Evolutionary conservation across 2,888 invertebrate genomes (phyloP).

Genomic region (Brachypterus glaber): DNA sequence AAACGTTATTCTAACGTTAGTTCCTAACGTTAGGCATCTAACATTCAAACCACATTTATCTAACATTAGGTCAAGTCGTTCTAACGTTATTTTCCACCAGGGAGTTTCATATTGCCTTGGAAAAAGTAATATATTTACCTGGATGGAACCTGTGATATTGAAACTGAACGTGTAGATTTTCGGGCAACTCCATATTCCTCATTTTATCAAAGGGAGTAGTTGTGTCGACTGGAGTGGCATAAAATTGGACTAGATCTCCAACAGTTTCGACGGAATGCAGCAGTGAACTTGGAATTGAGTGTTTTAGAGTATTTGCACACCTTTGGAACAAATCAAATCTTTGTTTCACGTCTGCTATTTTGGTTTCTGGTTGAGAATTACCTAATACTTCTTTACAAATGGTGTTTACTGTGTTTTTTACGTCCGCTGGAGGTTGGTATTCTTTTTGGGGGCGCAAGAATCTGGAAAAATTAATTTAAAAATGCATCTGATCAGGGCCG

Average conservation of each 20-base stretch:
- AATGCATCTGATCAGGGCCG: too few species aligned
- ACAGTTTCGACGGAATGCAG: conserved; percentile 66
- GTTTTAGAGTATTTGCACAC: conserved; percentile 62
- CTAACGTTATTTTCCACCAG: too few species aligned
- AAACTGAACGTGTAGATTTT: conserved; percentile 75
- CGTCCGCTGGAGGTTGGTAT: conserved; percentile 64
- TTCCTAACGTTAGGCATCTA: too few species aligned
- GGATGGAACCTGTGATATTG: conserved; percentile 80
- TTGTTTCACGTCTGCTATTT: conserved; percentile 40
- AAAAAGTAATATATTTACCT: conserved; percentile 43
- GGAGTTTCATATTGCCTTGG: too few species aligned
- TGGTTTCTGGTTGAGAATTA: conserved; percentile 36
- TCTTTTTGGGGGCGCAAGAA: conserved; percentile 66
- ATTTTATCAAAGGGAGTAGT: conserved; percentile 66
- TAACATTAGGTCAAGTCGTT: too few species aligned
- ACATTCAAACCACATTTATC: too few species aligned
- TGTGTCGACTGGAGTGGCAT: conserved; percentile 59
- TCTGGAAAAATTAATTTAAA: conserved; percentile 41
- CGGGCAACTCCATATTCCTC: conserved; percentile 64
- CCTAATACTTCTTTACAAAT: conserved; percentile 51
- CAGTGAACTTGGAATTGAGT: conserved; percentile 73
- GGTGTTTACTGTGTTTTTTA: conserved; percentile 48
- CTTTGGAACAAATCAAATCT: conserved; percentile 63
- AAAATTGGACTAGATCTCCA: conserved; percentile 65
- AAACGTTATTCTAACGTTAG: too few species aligned